A percentile compares a stretch with the other conserved stretches of the same genome.
Evolutionary conservation across 1,140 invertebrate species (phyloP).

Genomic region (Aphidius ervi): DNA sequence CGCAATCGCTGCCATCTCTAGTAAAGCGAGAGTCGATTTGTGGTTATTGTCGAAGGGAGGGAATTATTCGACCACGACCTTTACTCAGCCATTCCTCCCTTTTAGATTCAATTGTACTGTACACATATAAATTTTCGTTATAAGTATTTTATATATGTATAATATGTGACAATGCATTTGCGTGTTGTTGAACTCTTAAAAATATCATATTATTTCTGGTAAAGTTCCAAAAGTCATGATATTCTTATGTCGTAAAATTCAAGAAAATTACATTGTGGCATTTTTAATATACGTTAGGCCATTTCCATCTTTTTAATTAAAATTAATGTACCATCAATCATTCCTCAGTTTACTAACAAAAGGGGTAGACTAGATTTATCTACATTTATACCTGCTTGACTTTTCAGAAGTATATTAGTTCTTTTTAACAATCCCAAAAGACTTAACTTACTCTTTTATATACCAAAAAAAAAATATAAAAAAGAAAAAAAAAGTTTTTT

Average conservation of each 20-base stretch:
- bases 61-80: constrained; percentile 19
- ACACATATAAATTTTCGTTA: no score
- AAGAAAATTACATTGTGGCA: constrained; percentile 23
- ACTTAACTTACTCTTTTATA: no score
- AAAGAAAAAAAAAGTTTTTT: no score
- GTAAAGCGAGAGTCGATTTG: constrained; percentile 14
- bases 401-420: no score
- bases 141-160: background rate
- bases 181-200: constrained; percentile 18
- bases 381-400: no score
- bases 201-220: constrained; percentile 15
- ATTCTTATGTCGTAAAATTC: constrained; percentile 30
- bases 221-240: constrained; percentile 31
- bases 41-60: constrained; percentile 22
- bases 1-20: constrained; percentile 17
- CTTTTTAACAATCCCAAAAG: no score
- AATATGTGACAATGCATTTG: constrained; percentile 1
- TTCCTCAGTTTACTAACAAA: constrained; percentile 1
- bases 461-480: no score
- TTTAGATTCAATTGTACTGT: background rate
- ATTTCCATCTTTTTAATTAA: constrained; percentile 34
- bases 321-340: constrained; percentile 30
- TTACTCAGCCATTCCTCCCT: constrained; percentile 1
- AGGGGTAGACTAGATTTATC: no score
- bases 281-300: constrained; percentile 22